Conservation (phyloP, 2,797 vertebrate genomes). For the Distichodus sexfasciatus region DNA sequence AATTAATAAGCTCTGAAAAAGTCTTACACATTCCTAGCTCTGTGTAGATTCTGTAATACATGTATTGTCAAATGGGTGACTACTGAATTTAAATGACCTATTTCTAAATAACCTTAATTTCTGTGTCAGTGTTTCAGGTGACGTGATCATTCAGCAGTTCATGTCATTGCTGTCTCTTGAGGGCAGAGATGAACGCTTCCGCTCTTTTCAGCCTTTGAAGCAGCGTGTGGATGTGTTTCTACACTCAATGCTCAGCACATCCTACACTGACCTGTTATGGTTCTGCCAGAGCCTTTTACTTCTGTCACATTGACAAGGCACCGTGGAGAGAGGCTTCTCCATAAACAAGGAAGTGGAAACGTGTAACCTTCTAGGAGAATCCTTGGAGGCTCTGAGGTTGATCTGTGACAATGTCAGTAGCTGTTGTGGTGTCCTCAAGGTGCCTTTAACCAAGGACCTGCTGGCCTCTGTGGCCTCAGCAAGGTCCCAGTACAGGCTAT, state of each 20-base stretch:
- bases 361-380: constrained; percentile 4
- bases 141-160: constrained; percentile 12
- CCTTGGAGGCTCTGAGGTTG: background rate
- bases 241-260: background rate
- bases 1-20: too few species aligned
- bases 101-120: too few species aligned
- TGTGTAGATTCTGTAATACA: too few species aligned
- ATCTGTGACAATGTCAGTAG: constrained; percentile 1
- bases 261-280: background rate
- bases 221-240: constrained; percentile 18
- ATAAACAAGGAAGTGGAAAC: constrained; percentile 20
- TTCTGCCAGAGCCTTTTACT: constrained; percentile 13
- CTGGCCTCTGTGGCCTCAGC: constrained; percentile 24
- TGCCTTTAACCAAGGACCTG: constrained; percentile 28
- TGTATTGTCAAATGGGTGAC: too few species aligned
- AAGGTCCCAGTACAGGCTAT: constrained; percentile 18
- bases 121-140: constrained; percentile 12
- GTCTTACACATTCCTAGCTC: too few species aligned
- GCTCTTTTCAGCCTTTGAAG: constrained; percentile 15
- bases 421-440: background rate
- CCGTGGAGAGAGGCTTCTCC: background rate
- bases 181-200: constrained; percentile 6
- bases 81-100: too few species aligned
- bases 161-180: constrained; percentile 3
- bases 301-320: constrained; percentile 21